Percentiles rank a stretch among this genome's conserved stretches.
These are phyloP conservation scores for Pristis pectinata DNA, from an alignment of 2,797 vertebrate species.

Conservation along the genomic window DNA sequence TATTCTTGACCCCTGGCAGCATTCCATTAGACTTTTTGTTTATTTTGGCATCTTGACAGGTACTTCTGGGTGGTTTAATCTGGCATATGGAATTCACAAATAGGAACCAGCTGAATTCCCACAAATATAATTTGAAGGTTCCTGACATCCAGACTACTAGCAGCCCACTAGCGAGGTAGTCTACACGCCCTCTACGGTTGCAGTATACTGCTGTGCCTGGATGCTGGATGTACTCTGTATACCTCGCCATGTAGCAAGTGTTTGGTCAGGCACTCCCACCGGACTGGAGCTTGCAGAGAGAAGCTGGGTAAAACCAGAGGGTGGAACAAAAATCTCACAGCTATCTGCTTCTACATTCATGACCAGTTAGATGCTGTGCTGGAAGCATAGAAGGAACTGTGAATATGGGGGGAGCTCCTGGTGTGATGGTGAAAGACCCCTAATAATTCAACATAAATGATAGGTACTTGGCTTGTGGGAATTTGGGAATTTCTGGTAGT, in stretches of 20 bases:
- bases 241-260: no score
- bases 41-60: neutral
- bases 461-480: neutral
- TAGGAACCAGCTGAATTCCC: neutral
- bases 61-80: neutral
- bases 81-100: neutral
- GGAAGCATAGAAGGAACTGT: neutral
- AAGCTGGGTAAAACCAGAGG: neutral
- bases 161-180: neutral
- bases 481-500: neutral
- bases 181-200: neutral
- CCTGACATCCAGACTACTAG: neutral
- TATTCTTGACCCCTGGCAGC: neutral
- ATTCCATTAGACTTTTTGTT: neutral
- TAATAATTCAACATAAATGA: neutral
- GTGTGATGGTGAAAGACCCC: neutral
- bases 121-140: neutral
- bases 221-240: neutral
- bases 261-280: neutral
- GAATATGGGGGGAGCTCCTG: neutral
- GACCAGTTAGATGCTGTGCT: neutral
- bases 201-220: neutral
- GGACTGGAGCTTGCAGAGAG: neutral
- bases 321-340: neutral
- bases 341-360: neutral